Evolutionary conservation across 30 jellyfish, hydroid and myxozoan species (phyloP).

Genomic region (Pelagia noctiluca): DNA sequence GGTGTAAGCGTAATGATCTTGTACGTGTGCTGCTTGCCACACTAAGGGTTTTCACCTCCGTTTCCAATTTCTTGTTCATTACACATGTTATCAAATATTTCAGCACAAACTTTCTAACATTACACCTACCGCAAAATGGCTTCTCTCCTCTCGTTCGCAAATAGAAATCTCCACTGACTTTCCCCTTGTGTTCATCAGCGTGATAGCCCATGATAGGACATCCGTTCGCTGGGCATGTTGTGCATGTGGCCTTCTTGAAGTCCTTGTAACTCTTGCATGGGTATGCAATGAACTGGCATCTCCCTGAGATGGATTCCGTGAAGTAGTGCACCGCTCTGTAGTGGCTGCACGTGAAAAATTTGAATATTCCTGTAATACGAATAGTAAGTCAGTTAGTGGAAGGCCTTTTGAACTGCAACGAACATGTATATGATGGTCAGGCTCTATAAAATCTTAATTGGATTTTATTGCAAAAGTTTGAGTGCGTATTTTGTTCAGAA

Average conservation of each 20-base stretch:
- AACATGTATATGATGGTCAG: too few species aligned
- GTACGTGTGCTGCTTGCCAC: too few species aligned
- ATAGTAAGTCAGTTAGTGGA: not conserved
- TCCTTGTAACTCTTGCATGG: slow-evolving; percentile 62
- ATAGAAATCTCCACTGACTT: slow-evolving; percentile 49
- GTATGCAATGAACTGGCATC: slow-evolving; percentile 59
- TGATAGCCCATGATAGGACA: slow-evolving; percentile 79
- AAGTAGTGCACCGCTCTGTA: slow-evolving; percentile 74
- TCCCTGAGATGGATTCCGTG: slow-evolving; percentile 59
- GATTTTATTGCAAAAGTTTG: too few species aligned
- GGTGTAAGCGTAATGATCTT: too few species aligned
- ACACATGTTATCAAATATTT: too few species aligned
- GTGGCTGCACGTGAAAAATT: slow-evolving; percentile 83
- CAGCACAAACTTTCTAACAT: too few species aligned
- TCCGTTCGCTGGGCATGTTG: slow-evolving; percentile 51
- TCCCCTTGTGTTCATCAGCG: slow-evolving; percentile 55
- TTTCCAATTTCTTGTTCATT: too few species aligned
- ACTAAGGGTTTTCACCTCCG: too few species aligned
- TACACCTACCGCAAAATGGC: slow-evolving; percentile 77
- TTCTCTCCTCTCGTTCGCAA: slow-evolving; percentile 45
- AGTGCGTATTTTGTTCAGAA: too few species aligned
- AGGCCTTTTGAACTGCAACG: too few species aligned
- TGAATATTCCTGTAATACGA: slow-evolving; percentile 25
- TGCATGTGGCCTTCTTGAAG: slow-evolving; percentile 50
- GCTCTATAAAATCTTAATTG: too few species aligned